Conservation (phyloP, 2,888 invertebrate genomes). For the Ophioninae sp. region DNA sequence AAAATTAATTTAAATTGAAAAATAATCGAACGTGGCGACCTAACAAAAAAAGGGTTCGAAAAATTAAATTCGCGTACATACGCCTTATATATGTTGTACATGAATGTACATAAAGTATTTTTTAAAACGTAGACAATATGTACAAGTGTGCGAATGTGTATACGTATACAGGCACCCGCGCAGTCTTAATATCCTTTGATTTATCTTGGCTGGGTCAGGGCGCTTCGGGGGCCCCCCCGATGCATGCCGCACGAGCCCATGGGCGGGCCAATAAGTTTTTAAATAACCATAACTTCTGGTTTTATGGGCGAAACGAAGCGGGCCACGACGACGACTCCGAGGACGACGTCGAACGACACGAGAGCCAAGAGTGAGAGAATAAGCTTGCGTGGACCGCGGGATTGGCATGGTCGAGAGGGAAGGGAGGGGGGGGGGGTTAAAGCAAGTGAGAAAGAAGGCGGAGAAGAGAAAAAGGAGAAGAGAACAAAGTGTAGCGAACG, state of each 20-base stretch:
- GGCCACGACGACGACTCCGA: slow-evolving; percentile 51
- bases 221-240: slow-evolving; percentile 74
- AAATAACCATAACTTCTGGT: slow-evolving; percentile 80
- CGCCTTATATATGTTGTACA: neutral
- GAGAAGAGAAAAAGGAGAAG: slow-evolving; percentile 21
- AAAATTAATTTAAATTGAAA: too few relatives aligned
- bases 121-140: neutral
- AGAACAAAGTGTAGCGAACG: slow-evolving; percentile 74
- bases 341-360: slow-evolving; percentile 48
- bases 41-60: too few relatives aligned
- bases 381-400: neutral
- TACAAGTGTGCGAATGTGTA: neutral
- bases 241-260: slow-evolving; percentile 73
- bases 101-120: neutral
- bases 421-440: neutral
- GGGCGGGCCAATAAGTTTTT: slow-evolving; percentile 80
- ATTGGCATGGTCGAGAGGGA: too few relatives aligned
- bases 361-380: slow-evolving; percentile 34
- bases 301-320: slow-evolving; percentile 74
- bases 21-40: too few relatives aligned
- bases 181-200: slow-evolving; percentile 80
- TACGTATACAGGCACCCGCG: slow-evolving; percentile 27
- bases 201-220: slow-evolving; percentile 79
- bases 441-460: neutral
- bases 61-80: too few relatives aligned